Conservation (phyloP, 2,888 invertebrate species). For the Andrena camellia region DNA sequence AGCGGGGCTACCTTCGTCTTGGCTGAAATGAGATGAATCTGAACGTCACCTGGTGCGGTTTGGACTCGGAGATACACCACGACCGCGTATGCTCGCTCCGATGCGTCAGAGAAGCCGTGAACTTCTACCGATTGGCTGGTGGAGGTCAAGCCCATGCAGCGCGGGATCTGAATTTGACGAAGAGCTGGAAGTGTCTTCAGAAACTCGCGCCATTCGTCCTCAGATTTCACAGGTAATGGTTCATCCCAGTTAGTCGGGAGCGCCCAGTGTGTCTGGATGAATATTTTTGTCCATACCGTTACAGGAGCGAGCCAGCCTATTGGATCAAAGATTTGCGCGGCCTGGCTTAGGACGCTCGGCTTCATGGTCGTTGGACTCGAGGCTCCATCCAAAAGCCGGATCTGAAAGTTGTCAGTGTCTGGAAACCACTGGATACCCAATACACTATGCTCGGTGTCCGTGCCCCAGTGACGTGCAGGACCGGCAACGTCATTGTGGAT, state of each 20-base stretch:
- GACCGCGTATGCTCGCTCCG: slow-evolving; percentile 57
- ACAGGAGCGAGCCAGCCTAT: slow-evolving; percentile 55
- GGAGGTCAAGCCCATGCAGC: slow-evolving; percentile 25
- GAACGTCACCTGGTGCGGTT: fast-evolving
- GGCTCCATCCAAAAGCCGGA: neutral
- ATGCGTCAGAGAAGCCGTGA: slow-evolving; percentile 62
- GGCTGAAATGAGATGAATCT: slow-evolving; percentile 16
- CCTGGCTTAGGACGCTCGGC: slow-evolving; percentile 39
- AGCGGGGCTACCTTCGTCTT: slow-evolving; percentile 56
- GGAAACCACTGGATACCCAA: slow-evolving; percentile 58
- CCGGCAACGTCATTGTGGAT: neutral
- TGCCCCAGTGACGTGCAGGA: neutral
- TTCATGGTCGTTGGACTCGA: slow-evolving; percentile 12
- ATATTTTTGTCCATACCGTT: slow-evolving; percentile 52
- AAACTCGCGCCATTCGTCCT: slow-evolving; percentile 25
- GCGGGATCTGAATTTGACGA: slow-evolving; percentile 33
- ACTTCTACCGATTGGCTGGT: slow-evolving; percentile 19
- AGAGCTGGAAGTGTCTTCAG: slow-evolving; percentile 28
- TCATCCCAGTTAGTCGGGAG: slow-evolving; percentile 53
- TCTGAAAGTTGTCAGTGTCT: slow-evolving; percentile 32
- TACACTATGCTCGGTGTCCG: neutral
- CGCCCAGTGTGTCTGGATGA: slow-evolving; percentile 56
- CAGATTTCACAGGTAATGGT: neutral
- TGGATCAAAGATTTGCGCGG: slow-evolving; percentile 58
- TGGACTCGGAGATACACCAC: slow-evolving; percentile 25